phyloP scores from a whole-genome alignment of 2,113 vertebrate genomes.

The Lampris incognitus region DNA sequence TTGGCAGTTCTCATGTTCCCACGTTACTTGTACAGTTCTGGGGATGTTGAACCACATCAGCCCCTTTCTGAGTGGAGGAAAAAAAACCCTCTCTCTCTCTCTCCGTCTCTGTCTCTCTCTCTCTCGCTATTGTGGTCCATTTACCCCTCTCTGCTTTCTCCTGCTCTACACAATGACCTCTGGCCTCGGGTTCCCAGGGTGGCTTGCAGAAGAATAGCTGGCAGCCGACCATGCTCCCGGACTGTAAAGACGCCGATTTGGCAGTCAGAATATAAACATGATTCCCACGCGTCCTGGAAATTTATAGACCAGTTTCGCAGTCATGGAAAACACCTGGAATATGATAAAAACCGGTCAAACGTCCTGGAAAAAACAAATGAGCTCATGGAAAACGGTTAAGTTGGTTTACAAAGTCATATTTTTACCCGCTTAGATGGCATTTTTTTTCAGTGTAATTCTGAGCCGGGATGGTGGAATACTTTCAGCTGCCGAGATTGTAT shows the following conservation, averaged over 20 bases:
- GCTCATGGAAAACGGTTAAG: too few species aligned
- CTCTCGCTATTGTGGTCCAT: background rate
- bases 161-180: slow-evolving; percentile 19
- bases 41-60: slow-evolving; percentile 51
- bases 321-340: too few species aligned
- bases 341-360: too few species aligned
- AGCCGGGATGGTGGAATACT: too few species aligned
- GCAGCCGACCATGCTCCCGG: background rate
- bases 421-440: too few species aligned
- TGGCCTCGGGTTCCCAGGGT: slow-evolving; percentile 15
- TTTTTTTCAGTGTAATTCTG: too few species aligned
- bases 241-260: slow-evolving; percentile 27
- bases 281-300: too few species aligned
- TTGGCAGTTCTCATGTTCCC: slow-evolving; percentile 66
- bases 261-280: background rate
- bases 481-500: too few species aligned
- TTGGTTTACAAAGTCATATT: too few species aligned
- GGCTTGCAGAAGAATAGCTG: background rate
- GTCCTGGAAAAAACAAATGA: too few species aligned
- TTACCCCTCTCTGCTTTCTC: background rate
- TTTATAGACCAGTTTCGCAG: too few species aligned
- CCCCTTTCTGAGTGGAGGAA: slow-evolving; percentile 55
- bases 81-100: slow-evolving; percentile 46
- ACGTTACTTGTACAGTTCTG: slow-evolving; percentile 65
- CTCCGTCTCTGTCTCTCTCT: slow-evolving; percentile 22